Conservation (phyloP, 2,113 vertebrate species). For the Halichoerus grypus region DNA sequence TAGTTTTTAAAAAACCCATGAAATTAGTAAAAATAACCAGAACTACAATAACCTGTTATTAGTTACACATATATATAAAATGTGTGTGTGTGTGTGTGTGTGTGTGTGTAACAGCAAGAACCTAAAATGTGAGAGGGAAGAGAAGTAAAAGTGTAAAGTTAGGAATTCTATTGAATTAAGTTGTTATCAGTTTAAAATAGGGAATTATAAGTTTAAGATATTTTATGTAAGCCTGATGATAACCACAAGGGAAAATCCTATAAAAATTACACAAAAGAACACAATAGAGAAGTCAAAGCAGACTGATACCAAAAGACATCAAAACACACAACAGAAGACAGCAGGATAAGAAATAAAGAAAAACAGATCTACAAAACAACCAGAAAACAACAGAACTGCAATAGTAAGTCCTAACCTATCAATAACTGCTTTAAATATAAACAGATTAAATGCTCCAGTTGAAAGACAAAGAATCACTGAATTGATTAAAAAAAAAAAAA, state of each 20-base stretch:
- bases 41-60: neutral
- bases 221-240: neutral
- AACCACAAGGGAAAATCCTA: neutral
- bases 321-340: neutral
- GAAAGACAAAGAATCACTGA: neutral
- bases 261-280: neutral
- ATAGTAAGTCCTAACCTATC: neutral
- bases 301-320: neutral
- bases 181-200: neutral
- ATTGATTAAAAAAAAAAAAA: neutral
- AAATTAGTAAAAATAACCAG: neutral
- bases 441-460: neutral
- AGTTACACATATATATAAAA: neutral
- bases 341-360: neutral
- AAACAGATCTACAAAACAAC: neutral
- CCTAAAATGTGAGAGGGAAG: neutral
- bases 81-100: neutral
- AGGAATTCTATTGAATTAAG: neutral
- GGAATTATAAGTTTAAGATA: neutral
- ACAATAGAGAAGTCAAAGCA: neutral
- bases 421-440: neutral
- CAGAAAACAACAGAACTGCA: neutral
- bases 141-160: neutral
- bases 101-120: neutral
- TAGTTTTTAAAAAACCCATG: neutral